Evolutionary conservation across 2,797 vertebrate genomes (phyloP), one percentile per base, ranked within the genome.

Genomic region (Hippopotamyrus pictus): DNA sequence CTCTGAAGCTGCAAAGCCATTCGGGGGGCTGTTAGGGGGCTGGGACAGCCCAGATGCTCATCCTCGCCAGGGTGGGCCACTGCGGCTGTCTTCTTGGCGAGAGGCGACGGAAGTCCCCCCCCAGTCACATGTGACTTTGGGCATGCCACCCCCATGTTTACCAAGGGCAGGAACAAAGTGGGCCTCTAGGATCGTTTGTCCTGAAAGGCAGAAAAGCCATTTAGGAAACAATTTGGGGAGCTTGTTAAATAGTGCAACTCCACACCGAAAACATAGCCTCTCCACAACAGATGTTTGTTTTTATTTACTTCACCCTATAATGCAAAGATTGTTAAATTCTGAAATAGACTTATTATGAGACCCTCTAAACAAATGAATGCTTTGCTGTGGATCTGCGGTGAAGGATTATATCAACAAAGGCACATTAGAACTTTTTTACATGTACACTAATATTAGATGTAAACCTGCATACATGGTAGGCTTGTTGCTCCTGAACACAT

Each of bases 201-300:
- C 89, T 54, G 46, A 65, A 73, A 86, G 87, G 48, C 88, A 50
- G 41, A n/a, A 50, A 46, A 92, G 92, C 90, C 93, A 93, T 93
- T 93, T 92, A 92, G 95, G 95, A 94, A 95, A 93, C 92, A 94
- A 95, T 94, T 93, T 91, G 91, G 90, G 89, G 89, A 91, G 92
- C 93, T 93, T 25, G 92, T 96, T 95, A 94, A 94, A 94, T 92
- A 91, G 92, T 93, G 94, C 92, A 93, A 93, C 94, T 95, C 95
- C 95, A 93, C 94, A 94, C 90, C 91, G 91, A 94, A 95, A 96
- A 95, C 93, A 93, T 92, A 93, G 93, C 90, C 91, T 91, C 92
- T 95, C 92, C 93, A 95, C 95, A 95, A 95, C 95, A 96, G 95
- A 96, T 95, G 93, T 95, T 96, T 96, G 95, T 94, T 95, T 95